Percentiles rank a stretch among this genome's conserved stretches.
These are phyloP conservation scores for Zaprionus tsacasi DNA, from an alignment of 1,140 invertebrate species.

Conservation along the genomic window DNA sequence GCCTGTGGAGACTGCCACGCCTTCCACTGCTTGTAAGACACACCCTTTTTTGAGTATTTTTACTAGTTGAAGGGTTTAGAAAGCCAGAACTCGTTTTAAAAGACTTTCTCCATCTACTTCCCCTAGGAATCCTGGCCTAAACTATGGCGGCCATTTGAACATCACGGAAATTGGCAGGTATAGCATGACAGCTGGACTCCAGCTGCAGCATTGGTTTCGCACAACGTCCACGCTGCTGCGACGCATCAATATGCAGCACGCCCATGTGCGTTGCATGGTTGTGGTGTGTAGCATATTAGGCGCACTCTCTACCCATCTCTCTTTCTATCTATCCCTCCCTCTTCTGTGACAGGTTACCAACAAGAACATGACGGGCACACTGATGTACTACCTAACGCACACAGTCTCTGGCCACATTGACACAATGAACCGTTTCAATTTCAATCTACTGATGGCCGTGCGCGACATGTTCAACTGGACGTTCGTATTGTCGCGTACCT, in stretches of 20 bases:
- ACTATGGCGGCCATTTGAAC: constrained; percentile 85
- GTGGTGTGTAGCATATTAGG: constrained; percentile 78
- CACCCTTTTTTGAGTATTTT: too few relatives aligned
- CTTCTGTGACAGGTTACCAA: constrained; percentile 83
- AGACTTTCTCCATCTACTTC: neutral
- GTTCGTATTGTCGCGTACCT: constrained; percentile 85
- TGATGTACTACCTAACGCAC: constrained; percentile 86
- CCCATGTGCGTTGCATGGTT: constrained; percentile 85
- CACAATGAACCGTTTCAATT: constrained; percentile 87
- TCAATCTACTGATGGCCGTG: constrained; percentile 86
- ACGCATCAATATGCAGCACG: constrained; percentile 85
- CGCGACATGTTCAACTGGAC: constrained; percentile 87
- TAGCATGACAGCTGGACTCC: constrained; percentile 70
- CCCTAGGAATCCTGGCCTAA: constrained; percentile 85
- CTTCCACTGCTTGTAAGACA: too few relatives aligned
- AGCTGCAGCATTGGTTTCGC: constrained; percentile 73
- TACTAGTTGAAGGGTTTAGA: neutral
- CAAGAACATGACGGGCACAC: constrained; percentile 84
- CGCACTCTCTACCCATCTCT: neutral
- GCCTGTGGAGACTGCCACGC: too few relatives aligned
- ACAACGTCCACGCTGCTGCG: constrained; percentile 84
- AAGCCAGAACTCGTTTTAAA: neutral
- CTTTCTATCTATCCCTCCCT: neutral
- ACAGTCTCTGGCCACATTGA: constrained; percentile 85
- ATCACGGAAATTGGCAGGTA: constrained; percentile 85